These are phyloP conservation scores for Monoplex corrugatus DNA, from an alignment of 2,888 invertebrate genomes.

Conservation along the genomic window DNA sequence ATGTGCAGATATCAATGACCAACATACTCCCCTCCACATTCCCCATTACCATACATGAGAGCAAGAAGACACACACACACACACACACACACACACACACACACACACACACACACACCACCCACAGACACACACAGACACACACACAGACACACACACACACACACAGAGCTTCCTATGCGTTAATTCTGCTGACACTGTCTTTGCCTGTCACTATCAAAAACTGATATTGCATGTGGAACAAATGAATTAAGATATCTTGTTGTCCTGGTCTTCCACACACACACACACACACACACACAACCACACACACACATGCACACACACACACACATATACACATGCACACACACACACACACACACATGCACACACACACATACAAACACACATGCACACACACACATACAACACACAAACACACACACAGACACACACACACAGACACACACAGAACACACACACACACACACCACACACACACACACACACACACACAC, in stretches of 20 bases:
- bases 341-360: background rate
- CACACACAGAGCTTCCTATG: background rate
- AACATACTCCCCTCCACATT: too few species aligned
- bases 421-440: constrained; percentile 34
- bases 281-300: background rate
- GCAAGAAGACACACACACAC: background rate
- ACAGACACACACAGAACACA: too few species aligned
- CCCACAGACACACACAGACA: background rate
- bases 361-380: constrained; percentile 6
- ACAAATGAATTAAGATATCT: too few species aligned
- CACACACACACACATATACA: too few species aligned
- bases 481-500: constrained; percentile 18
- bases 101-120: background rate
- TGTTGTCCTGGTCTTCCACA: too few species aligned
- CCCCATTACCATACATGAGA: too few species aligned
- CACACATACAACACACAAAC: constrained; percentile 13
- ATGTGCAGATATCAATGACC: too few species aligned
- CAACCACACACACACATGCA: background rate
- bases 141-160: background rate
- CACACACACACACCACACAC: constrained; percentile 15
- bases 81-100: background rate
- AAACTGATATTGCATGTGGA: too few species aligned
- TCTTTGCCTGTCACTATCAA: too few species aligned
- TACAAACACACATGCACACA: background rate
- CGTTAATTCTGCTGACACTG: too few species aligned